Evolutionary conservation across 1,140 invertebrate genomes (phyloP).

Genomic region (Mylabris phalerata): DNA sequence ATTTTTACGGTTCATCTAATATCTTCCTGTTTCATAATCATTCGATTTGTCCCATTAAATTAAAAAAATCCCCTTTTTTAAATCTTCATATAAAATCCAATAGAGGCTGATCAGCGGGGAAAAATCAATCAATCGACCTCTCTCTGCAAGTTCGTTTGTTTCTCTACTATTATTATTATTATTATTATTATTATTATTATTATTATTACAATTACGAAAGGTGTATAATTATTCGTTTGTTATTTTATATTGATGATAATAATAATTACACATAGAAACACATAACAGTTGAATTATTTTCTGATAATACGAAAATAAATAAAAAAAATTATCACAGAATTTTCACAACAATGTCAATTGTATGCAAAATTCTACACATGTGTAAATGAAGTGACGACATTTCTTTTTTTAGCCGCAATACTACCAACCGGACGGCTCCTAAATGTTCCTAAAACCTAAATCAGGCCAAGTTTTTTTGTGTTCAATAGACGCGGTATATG

Average conservation of each 20-base stretch:
- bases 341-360: constrained; percentile 25
- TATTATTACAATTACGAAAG: no score
- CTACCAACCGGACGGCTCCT: constrained; percentile 22
- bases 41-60: background rate
- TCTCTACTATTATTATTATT: no score
- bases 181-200: no score
- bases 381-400: constrained; percentile 38
- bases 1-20: constrained; percentile 32
- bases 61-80: no score
- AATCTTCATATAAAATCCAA: no score
- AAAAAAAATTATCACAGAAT: constrained; percentile 19
- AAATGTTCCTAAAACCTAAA: constrained; percentile 4
- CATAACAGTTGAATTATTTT: constrained; percentile 3
- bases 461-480: background rate
- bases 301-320: constrained; percentile 22
- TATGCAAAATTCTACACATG: constrained; percentile 38
- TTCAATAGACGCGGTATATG: no score
- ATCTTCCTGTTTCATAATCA: constrained; percentile 25
- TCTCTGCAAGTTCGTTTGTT: no score
- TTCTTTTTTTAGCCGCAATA: constrained; percentile 34
- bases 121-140: no score
- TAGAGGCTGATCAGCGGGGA: no score
- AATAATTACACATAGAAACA: constrained; percentile 3
- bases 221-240: no score
- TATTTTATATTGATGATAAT: no score